phyloP scores from a whole-genome alignment of 2,797 vertebrate species.

The Vireo griseus region DNA sequence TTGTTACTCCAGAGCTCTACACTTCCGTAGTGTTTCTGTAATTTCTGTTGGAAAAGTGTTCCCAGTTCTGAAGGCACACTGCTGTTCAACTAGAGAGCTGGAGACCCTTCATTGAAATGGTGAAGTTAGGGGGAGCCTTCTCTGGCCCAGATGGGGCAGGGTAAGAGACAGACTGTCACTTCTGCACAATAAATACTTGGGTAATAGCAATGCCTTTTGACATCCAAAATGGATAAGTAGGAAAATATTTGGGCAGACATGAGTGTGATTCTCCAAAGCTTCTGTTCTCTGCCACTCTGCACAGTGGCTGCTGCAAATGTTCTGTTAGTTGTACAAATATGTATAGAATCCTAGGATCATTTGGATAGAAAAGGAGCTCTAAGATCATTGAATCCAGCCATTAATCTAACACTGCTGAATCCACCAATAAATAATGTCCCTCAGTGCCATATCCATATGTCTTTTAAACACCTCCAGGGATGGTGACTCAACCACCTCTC shows the following conservation, averaged over 20 bases:
- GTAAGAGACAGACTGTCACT: background rate
- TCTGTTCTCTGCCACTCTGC: background rate
- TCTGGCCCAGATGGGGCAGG: background rate
- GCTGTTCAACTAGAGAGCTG: background rate
- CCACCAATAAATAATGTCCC: background rate
- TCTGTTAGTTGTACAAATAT: background rate
- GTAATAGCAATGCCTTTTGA: background rate
- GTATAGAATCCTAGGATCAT: background rate
- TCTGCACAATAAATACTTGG: background rate
- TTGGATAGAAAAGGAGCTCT: background rate
- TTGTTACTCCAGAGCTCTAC: background rate
- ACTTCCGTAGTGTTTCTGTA: background rate
- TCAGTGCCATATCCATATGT: background rate
- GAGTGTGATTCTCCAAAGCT: background rate
- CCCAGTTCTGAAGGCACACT: background rate
- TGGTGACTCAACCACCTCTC: background rate
- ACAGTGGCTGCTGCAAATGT: background rate
- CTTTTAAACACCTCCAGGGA: background rate
- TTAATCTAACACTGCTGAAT: background rate
- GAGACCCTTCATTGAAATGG: accelerated
- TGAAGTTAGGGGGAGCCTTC: background rate
- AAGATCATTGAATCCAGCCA: background rate
- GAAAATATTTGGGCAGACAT: background rate
- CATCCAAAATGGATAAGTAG: background rate
- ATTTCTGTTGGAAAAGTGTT: background rate